Base-by-base conservation (phyloP, 2,797 vertebrate species). In the Helicolenus hilgendorfi region DNA sequence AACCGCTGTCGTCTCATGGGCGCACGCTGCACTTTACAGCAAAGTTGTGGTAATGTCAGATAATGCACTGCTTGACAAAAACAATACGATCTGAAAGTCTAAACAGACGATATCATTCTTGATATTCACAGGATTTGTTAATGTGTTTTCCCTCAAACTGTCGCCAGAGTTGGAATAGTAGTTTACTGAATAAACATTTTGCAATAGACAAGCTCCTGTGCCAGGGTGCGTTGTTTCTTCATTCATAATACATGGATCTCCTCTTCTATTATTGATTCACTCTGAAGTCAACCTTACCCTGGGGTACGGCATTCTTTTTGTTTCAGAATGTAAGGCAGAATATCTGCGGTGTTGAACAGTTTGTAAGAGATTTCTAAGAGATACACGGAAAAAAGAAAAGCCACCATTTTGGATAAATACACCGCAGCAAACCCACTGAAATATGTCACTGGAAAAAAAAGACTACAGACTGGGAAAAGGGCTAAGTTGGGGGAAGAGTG, bases 201-300 rank as follows among this genome's bases (percentile, higher is more conserved):
- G 72, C 71, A 83, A 71, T 2, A 84, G 68, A 90, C 89, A 67
- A 41, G 70, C 71, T 78, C 55, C 77, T 87, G 83, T 86, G 79
- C 82, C 55, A 60, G 73, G 59, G 41, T 63, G 71, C 45, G 31
- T 81, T 87, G 87, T 91, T 93, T 90, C 67, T 88, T 92, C 81
- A 93, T 95, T 88, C 87, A 95, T 94, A 92, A 94, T 90, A 85
- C 78, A 95, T 94, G 64, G 75, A 83, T 83, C 81, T 64, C 29
- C 62, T 94, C 74, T 72, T 94, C 78, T 45, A 93, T 94, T 92
- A 95, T 93, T 94, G 88, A 94, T 93, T 91, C 77, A 65, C 64
- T 82, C 64, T 86, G 84, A 92, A 90, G 84, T 91, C 63, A 87
- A 91, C 67, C 63, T 83, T 63, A 86, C 87, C 84, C 85, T 80